These are phyloP conservation scores for Acestrorhynchus altus DNA, from an alignment of 2,797 vertebrate genomes.

Conservation along the genomic window DNA sequence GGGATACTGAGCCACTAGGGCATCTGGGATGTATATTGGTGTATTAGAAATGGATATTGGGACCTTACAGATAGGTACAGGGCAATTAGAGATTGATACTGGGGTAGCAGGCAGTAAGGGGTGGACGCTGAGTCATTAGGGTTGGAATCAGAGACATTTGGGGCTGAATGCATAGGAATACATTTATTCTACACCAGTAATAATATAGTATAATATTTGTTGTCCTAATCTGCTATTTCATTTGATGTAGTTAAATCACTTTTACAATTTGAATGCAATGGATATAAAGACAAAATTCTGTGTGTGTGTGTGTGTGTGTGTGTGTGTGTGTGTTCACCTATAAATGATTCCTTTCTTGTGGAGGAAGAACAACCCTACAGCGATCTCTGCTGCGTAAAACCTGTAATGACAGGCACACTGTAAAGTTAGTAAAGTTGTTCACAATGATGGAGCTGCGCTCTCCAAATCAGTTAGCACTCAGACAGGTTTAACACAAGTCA, in stretches of 20 bases:
- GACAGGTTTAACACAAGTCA: background rate
- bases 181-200: no score
- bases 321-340: constrained; percentile 74
- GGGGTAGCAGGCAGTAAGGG: background rate
- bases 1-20: background rate
- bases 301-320: no score
- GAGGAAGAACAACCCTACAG: constrained; percentile 92
- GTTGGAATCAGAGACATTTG: background rate
- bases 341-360: constrained; percentile 93
- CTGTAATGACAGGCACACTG: constrained; percentile 75
- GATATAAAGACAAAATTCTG: background rate
- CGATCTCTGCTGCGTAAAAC: constrained; percentile 98
- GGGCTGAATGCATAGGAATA: background rate
- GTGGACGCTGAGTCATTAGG: background rate
- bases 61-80: background rate
- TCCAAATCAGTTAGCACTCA: background rate
- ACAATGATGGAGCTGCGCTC: background rate
- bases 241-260: no score
- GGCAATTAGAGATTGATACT: background rate
- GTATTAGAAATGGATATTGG: background rate
- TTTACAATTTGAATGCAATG: no score
- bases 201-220: no score
- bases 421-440: background rate
- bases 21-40: no score
- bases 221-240: no score